Percentiles rank a stretch among this genome's conserved stretches.
These are phyloP conservation scores for Nannoperca obscura DNA, from an alignment of 2,797 vertebrate species.

Conservation along the genomic window DNA sequence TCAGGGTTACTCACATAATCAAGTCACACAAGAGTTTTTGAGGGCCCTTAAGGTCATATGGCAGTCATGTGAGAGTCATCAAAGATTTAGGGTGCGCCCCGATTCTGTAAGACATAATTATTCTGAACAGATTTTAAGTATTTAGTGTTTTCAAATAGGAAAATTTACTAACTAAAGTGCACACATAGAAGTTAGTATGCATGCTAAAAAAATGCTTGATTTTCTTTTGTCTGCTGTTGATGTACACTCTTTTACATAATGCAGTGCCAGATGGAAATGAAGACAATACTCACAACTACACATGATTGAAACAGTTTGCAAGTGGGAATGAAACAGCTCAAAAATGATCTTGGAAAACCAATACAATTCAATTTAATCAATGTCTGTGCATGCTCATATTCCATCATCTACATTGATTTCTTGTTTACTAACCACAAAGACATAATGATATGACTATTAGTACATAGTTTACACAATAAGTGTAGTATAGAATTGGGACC, in stretches of 20 bases:
- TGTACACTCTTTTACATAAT: neutral
- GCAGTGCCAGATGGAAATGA: neutral
- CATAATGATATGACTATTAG: neutral
- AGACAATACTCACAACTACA: neutral
- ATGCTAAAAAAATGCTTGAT: neutral
- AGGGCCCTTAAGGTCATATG: neutral
- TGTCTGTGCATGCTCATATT: neutral
- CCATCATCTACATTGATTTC: neutral
- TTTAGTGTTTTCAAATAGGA: neutral
- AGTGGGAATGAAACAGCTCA: neutral
- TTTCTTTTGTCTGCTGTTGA: neutral
- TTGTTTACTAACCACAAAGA: neutral
- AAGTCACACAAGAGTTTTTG: neutral
- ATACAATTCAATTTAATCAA: neutral
- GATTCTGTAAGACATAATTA: neutral
- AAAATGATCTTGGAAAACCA: neutral
- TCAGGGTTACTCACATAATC: neutral
- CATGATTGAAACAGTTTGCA: neutral
- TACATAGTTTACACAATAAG: no score
- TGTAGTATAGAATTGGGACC: neutral
- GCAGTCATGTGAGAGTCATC: neutral
- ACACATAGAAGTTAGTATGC: neutral
- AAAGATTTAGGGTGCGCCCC: neutral
- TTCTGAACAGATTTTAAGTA: neutral
- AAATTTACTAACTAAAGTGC: neutral